phyloP scores from a whole-genome alignment of 2,113 vertebrate species.

The Plecotus auritus region DNA sequence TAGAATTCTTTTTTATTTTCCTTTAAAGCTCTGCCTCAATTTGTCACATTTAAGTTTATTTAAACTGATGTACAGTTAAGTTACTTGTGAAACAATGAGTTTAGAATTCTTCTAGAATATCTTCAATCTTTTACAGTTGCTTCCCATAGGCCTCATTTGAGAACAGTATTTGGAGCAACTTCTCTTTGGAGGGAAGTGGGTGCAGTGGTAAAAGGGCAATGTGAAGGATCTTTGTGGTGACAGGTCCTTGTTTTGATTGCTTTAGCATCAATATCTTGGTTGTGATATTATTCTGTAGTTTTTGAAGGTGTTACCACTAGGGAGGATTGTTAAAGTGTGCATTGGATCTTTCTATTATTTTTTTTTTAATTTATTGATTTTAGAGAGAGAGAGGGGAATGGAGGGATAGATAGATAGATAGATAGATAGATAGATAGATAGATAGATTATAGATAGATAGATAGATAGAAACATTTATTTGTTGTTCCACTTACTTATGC shows the following conservation, averaged over 20 bases:
- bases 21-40: not conserved
- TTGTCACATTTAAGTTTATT: not conserved
- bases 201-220: not conserved
- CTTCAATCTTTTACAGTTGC: not conserved
- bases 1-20: not conserved
- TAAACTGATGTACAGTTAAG: not conserved
- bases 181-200: not conserved
- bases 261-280: not conserved
- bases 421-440: no score
- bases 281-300: not conserved
- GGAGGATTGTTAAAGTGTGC: not conserved
- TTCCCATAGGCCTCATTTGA: not conserved
- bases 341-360: not conserved
- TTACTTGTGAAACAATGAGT: not conserved
- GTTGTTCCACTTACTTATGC: not conserved
- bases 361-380: not conserved
- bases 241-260: not conserved
- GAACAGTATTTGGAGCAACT: not conserved
- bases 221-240: not conserved
- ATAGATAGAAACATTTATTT: not conserved
- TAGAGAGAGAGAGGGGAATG: not conserved
- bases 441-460: no score
- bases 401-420: no score
- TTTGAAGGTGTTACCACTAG: not conserved
- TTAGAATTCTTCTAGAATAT: not conserved